phyloP scores from a whole-genome alignment of 2,113 vertebrate genomes.

The Triplophysa rosa region DNA sequence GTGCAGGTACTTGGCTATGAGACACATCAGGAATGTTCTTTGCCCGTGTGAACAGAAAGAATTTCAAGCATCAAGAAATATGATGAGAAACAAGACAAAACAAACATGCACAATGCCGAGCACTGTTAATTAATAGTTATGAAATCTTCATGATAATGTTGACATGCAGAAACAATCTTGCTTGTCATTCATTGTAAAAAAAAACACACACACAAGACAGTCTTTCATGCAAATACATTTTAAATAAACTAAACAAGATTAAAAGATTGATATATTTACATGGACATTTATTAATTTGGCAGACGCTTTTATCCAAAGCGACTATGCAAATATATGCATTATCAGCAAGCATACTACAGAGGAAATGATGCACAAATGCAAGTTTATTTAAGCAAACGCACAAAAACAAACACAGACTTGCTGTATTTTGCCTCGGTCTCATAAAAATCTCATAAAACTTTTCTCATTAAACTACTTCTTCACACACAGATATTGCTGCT shows the following conservation, averaged over 20 bases:
- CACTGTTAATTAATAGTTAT: constrained; percentile 3
- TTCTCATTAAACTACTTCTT: constrained; percentile 4
- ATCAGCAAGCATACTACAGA: background rate
- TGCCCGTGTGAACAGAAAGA: background rate
- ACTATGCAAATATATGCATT: background rate
- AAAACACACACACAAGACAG: background rate
- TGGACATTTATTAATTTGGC: too few species aligned
- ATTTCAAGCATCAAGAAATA: background rate
- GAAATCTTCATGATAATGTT: background rate
- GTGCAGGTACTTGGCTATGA: constrained; percentile 1
- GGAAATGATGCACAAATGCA: background rate
- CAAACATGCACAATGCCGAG: background rate
- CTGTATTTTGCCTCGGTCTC: background rate
- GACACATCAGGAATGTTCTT: background rate
- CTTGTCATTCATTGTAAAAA: background rate
- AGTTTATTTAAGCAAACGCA: background rate
- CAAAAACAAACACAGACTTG: constrained; percentile 1
- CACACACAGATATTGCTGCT: background rate
- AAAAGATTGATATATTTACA: background rate
- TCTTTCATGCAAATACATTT: background rate
- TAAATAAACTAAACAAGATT: background rate
- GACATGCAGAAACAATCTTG: background rate
- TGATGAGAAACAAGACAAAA: background rate
- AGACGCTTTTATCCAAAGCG: too few species aligned
- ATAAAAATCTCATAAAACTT: background rate